Base-by-base conservation (phyloP, 2,888 invertebrate species). In the Diadromus collaris region DNA sequence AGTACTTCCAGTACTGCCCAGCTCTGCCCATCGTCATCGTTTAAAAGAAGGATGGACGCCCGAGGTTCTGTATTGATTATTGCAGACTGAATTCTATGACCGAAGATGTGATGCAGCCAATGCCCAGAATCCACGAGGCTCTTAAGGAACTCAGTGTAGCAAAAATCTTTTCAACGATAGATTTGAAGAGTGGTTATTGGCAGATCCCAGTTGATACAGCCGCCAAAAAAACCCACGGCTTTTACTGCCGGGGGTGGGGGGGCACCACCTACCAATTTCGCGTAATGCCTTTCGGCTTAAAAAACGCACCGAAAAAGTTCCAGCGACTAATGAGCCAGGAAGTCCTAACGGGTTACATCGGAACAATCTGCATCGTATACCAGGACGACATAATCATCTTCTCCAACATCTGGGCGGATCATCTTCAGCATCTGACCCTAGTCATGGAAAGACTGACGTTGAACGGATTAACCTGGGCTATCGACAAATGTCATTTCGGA, bases 251-350 rank as follows among this genome's bases (percentile, higher is more conserved):
- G n/a, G n/a, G n/a, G n/a, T n/a, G n/a, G n/a, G n/a, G n/a, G n/a
- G n/a, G n/a, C n/a, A n/a, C n/a, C n/a, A 58, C 58, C 27, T 63
- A 44, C 27, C 27, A 63, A 27, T 63, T 63, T 6, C 19, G 38
- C 2, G 44, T 44, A 1, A 61, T 61, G 61, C 61, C 61, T 4
- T 41, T 61, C 46, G 63, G 44, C 9, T 16, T 63, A 10, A 63
- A 44, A 24, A 63, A 48, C 41, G 71, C 48, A 1, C 71, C 60
- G 5, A 44, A 24, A 46, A 63, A 41, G 1, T 63, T 63, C 29
- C 71, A 29, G 27, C 21, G 27, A 19, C 48, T 44, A 21, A 64
- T 64, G 64, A 73, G 65, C n/a, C 64, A 64, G 9, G 64, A 64
- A 7, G 64, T 64, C 6, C 46, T 64, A 6, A n/a, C 16, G 7